Base-by-base conservation (phyloP, 2,888 invertebrate genomes). In the Cheilosia urbana region DNA sequence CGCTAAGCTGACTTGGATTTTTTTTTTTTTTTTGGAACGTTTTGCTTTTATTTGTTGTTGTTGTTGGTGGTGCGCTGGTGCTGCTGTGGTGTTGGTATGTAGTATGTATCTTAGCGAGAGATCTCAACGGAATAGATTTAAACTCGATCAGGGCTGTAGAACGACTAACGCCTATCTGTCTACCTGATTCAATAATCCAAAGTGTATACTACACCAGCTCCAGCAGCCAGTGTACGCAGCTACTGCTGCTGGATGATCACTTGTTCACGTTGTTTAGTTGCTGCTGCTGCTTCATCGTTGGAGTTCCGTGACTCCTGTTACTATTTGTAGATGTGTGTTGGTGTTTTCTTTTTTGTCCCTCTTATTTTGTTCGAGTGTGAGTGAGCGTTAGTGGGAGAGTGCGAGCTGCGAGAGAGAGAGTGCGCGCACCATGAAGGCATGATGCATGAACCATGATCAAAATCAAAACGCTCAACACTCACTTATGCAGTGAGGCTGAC, bases 111-210 rank as follows among this genome's bases (percentile, higher is more conserved):
- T 71, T 75, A 63, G 53, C 78, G 65, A 78, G 88, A 88, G 87
- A 88, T 87, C 88, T 87, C 88, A 89, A 89, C 88, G 89, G 89
- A 90, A 89, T 90, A 90, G 91, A 90, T 91, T 91, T 90, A 89
- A 91, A 91, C 92, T 92, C 92, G 92, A 92, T 91, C 92, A 92
- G 91, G 90, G 92, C 92, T 91, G 91, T 90, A 89, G 92, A 92
- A 92, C 92, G 91, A 92, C 92, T 92, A 92, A 92, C 91, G 92
- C 92, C 92, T 92, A 89, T 90, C 91, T 92, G 92, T 92, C 92
- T 92, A 91, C 92, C 92, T 92, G 91, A 90, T 91, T 91, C 92
- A 90, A 90, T 89, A 89, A 89, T 89, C 89, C 89, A 87, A 88
- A 88, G 88, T 88, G 87, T 87, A 81, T 81, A 85, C 69, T 68